A percentile compares a stretch with the other conserved stretches of the same genome.
Conservation (phyloP, 2,888 invertebrate genomes). For the Cyclophora albipunctata region DNA sequence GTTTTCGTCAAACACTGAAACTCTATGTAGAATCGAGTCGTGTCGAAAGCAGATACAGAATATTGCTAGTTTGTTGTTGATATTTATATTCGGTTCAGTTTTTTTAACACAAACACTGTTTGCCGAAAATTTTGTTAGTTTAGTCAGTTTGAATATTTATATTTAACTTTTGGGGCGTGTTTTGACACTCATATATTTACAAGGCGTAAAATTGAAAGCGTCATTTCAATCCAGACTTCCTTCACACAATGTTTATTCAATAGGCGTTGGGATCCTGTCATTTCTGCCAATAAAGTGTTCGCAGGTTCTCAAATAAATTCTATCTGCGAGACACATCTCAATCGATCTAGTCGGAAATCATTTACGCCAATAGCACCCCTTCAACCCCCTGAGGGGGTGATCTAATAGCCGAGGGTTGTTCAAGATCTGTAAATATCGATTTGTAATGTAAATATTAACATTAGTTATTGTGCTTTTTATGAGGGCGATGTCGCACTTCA, state of each 20-base stretch:
- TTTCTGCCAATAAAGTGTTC: constrained; percentile 22
- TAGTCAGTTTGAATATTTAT: no score
- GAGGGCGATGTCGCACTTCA: constrained; percentile 3
- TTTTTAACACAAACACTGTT: no score
- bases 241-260: constrained; percentile 4
- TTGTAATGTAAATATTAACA: constrained; percentile 47
- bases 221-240: not conserved
- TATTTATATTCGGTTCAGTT: no score
- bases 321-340: constrained; percentile 31
- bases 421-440: constrained; percentile 50
- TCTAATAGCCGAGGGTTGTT: constrained; percentile 39
- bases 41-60: constrained; percentile 13
- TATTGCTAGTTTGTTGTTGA: no score
- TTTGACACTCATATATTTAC: constrained; percentile 5
- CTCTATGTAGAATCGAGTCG: constrained; percentile 1
- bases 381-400: constrained; percentile 29
- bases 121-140: no score
- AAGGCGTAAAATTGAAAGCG: not conserved
- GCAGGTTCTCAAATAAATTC: constrained; percentile 30
- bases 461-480: constrained; percentile 28
- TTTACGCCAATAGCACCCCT: constrained; percentile 53
- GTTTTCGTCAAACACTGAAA: constrained; percentile 25
- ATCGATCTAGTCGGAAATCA: constrained; percentile 52
- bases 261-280: constrained; percentile 4
- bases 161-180: not conserved